Conservation (phyloP, 2,888 invertebrate species). For the Cyclophora albipunctata region DNA sequence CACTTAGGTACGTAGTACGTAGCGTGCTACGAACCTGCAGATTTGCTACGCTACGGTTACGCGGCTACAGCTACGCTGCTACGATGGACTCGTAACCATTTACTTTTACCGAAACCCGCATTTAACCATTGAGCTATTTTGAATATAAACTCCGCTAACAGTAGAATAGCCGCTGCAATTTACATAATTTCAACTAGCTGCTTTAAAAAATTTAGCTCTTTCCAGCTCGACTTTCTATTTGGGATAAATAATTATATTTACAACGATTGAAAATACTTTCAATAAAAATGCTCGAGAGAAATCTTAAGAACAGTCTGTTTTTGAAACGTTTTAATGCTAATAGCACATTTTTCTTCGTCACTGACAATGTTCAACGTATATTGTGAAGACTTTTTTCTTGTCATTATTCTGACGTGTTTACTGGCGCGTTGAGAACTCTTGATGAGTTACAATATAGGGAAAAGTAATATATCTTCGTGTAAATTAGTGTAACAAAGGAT, state of each 20-base stretch:
- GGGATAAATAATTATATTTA: conserved; percentile 10
- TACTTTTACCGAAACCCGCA: no score
- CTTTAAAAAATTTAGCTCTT: conserved; percentile 4
- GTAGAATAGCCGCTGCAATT: background rate
- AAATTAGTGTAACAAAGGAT: conserved; percentile 17
- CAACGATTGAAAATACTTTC: conserved; percentile 12
- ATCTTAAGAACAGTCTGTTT: conserved; percentile 9
- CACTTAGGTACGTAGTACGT: background rate
- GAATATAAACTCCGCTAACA: background rate
- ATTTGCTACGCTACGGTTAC: conserved; percentile 8
- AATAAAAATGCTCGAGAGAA: background rate
- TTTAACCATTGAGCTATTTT: background rate
- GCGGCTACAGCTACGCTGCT: conserved; percentile 1
- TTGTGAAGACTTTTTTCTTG: conserved; percentile 22
- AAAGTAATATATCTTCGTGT: conserved; percentile 18
- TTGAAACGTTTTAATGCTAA: conserved; percentile 21
- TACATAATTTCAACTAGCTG: background rate
- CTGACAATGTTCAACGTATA: conserved; percentile 18
- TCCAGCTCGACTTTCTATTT: conserved; percentile 1
- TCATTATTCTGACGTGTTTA: conserved; percentile 20
- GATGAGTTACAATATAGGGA: conserved; percentile 19
- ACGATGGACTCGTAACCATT: conserved; percentile 1
- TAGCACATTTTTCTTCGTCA: conserved; percentile 24
- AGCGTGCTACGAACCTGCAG: conserved; percentile 2
- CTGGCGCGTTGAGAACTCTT: conserved; percentile 18